Evolutionary conservation across 2,797 vertebrate genomes (phyloP), one percentile per base, ranked within the genome.

Genomic region (Valencia hispanica): DNA sequence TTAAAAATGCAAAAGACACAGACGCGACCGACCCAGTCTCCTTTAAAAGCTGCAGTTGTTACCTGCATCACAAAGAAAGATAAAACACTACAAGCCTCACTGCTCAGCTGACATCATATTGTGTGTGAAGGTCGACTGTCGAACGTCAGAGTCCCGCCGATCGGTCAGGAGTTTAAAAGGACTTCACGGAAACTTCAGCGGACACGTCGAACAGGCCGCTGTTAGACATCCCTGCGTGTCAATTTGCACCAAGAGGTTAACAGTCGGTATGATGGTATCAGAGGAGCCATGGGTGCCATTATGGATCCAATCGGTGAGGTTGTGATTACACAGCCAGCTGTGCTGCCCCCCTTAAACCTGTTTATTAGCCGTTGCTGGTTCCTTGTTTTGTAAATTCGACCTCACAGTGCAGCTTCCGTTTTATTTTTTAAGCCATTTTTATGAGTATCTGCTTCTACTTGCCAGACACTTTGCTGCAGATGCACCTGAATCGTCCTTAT

Each of bases 201-300:
- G 11, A 25, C 4, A 11, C 3, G 39, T 8, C 27, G 36, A 41
- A n/a, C 14, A 27, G 39, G 11, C 12, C 25, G n/a, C n/a, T n/a
- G 36, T 61, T 22, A 22, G 34, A 63, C 18, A 1, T 36, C 34
- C 4, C 18, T 39, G 11, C 22, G 32, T 39, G 34, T 43, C 25
- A 25, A 43, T 68, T 68, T 68, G 39, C 65, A 68, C 43, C 10
- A n/a, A 68, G 12, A 68, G 65, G n/a, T n/a, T n/a, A 43, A 43
- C 11, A 15, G 36, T 68, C 25, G 8, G 22, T 41, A 6, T 68
- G 65, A 68, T 68, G 65, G 39, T 68, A 65, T 65, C 61, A 65
- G 11, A 65, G 61, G 4, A 9, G 4, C 4, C 32, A 39, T 3
- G 4, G 61, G 18, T 63, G 34, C 34, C 20, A 65, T 43, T 25